phyloP scores from a whole-genome alignment of 2,797 vertebrate genomes.

The Notolepis coatsorum region DNA sequence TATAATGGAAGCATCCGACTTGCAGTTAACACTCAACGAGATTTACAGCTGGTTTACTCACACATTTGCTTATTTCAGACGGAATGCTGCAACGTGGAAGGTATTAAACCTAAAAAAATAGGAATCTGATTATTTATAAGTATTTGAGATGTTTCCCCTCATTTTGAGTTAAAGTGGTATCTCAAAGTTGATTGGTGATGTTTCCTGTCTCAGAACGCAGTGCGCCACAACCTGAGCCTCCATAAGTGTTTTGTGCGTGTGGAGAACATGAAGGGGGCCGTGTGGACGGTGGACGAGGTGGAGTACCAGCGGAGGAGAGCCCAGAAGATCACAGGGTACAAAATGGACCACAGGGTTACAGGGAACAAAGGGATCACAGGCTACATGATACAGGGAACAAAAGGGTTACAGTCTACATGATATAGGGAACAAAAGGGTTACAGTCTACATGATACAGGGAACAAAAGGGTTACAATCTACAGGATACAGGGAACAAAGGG shows the following conservation, averaged over 20 bases:
- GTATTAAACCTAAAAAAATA: too few species aligned
- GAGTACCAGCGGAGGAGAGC: slow-evolving; percentile 96
- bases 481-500: too few species aligned
- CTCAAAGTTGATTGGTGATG: slow-evolving; percentile 20
- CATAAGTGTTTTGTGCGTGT: slow-evolving; percentile 96
- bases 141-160: background rate
- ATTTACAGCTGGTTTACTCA: slow-evolving; percentile 98
- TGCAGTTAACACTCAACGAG: slow-evolving; percentile 96
- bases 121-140: too few species aligned
- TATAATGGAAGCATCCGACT: slow-evolving; percentile 93
- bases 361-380: too few species aligned
- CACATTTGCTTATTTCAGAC: slow-evolving; percentile 96
- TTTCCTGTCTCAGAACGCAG: slow-evolving; percentile 83
- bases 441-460: too few species aligned
- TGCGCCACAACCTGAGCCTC: slow-evolving; percentile 90
- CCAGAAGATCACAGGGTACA: slow-evolving; percentile 95
- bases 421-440: too few species aligned
- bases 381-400: too few species aligned
- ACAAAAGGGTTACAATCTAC: too few species aligned
- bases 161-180: background rate
- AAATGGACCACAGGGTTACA: too few species aligned
- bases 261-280: slow-evolving; percentile 96
- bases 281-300: slow-evolving; percentile 96
- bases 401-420: too few species aligned
- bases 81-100: slow-evolving; percentile 97